phyloP scores from a whole-genome alignment of 2,888 invertebrate species.

The Xanthia icteritia region DNA sequence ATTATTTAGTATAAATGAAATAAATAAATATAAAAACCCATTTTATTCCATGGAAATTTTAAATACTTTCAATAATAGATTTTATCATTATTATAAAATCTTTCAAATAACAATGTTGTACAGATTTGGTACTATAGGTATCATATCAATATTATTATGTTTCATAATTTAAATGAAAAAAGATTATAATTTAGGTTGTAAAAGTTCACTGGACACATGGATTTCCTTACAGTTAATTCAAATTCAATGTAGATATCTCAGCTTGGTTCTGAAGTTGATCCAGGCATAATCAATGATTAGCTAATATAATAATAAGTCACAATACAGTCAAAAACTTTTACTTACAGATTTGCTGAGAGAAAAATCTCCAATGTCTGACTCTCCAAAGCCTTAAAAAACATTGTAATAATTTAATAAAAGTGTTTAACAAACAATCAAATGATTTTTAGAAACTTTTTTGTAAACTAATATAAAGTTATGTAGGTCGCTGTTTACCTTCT shows the following conservation, averaged over 20 bases:
- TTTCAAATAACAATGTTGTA: too few species aligned
- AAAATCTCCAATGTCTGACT: conserved; percentile 75
- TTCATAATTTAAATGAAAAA: not conserved
- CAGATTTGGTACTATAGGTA: too few species aligned
- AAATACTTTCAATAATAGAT: too few species aligned
- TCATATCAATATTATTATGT: not conserved
- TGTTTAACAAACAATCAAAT: not conserved
- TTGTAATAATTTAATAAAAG: not conserved
- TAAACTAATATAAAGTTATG: not conserved
- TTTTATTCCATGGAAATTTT: too few species aligned
- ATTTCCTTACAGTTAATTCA: not conserved
- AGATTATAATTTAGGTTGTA: not conserved
- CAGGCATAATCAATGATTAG: not conserved
- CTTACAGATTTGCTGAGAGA: conserved; percentile 83
- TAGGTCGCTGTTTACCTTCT: conserved; percentile 76
- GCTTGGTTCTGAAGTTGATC: not conserved
- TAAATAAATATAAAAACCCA: not conserved
- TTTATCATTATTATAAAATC: too few species aligned
- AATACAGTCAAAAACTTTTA: conserved; percentile 44
- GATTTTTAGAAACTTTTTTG: not conserved
- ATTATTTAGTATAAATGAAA: not conserved
- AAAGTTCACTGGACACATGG: not conserved
- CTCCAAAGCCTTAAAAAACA: conserved; percentile 80
- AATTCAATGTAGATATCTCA: not conserved
- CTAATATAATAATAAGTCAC: not conserved